Evolutionary conservation across 1,140 invertebrate species (phyloP).

Genomic region (Venustaconcha ellipsiformis): DNA sequence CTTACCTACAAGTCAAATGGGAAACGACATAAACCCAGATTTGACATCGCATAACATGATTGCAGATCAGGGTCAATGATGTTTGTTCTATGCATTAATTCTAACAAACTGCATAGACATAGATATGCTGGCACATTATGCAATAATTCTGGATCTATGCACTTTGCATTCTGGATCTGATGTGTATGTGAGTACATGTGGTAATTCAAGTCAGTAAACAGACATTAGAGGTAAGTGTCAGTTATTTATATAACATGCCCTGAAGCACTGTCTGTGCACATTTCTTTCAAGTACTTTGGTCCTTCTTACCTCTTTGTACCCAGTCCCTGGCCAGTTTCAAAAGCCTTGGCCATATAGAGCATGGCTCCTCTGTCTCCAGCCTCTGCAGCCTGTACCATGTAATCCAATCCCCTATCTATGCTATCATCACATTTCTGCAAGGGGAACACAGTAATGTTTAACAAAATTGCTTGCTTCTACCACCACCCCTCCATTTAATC

Average conservation of each 20-base stretch:
- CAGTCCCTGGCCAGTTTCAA: slow-evolving; percentile 70
- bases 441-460: slow-evolving; percentile 4
- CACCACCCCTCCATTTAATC: not conserved
- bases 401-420: slow-evolving; percentile 67
- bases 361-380: slow-evolving; percentile 72
- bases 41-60: too few species aligned
- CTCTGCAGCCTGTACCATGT: slow-evolving; percentile 71
- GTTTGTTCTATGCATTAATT: too few species aligned
- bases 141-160: too few species aligned
- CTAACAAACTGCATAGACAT: too few species aligned
- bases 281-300: not conserved
- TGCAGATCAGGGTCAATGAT: too few species aligned
- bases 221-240: not conserved
- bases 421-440: slow-evolving; percentile 61
- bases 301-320: slow-evolving; percentile 59
- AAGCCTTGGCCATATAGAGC: slow-evolving; percentile 72
- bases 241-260: slow-evolving; percentile 7
- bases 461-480: not conserved
- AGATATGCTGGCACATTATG: too few species aligned
- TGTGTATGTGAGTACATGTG: too few species aligned
- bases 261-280: not conserved
- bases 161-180: too few species aligned
- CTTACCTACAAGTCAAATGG: too few species aligned
- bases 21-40: too few species aligned
- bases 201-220: not conserved